Percentiles rank a stretch among this genome's conserved stretches.
Conservation (phyloP, 1,140 invertebrate species). For the Eueides isabella region DNA sequence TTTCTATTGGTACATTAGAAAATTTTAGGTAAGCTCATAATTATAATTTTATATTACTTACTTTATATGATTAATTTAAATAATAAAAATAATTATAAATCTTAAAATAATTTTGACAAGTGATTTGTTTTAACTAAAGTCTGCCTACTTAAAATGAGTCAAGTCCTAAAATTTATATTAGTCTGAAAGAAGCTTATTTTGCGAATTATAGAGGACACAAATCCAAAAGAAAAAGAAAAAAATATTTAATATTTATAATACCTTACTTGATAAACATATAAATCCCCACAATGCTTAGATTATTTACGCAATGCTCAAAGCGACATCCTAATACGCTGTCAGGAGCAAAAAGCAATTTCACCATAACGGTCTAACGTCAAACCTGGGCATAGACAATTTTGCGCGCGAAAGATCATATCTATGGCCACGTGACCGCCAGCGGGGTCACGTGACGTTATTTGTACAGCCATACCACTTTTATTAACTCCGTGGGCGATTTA, state of each 20-base stretch:
- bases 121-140: too few relatives aligned
- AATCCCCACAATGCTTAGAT: not conserved
- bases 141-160: too few relatives aligned
- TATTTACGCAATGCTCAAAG: constrained; percentile 27
- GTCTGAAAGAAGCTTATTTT: too few relatives aligned
- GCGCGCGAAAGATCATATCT: constrained; percentile 65
- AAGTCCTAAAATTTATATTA: too few relatives aligned
- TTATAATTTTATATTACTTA: too few relatives aligned
- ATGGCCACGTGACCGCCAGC: constrained; percentile 56
- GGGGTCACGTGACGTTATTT: constrained; percentile 64
- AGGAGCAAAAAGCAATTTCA: constrained; percentile 29
- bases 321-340: constrained; percentile 30
- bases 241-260: not conserved
- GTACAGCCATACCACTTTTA: constrained; percentile 55
- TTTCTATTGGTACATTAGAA: too few relatives aligned
- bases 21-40: too few relatives aligned
- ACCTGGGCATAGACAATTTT: constrained; percentile 58
- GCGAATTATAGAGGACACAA: too few relatives aligned
- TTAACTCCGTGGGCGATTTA: constrained; percentile 48
- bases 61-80: too few relatives aligned
- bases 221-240: not conserved
- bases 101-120: too few relatives aligned
- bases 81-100: too few relatives aligned
- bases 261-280: not conserved
- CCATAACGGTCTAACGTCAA: constrained; percentile 32